These are phyloP conservation scores for Willowsia nigromaculata DNA, from an alignment of 2,888 invertebrate genomes.

Conservation along the genomic window DNA sequence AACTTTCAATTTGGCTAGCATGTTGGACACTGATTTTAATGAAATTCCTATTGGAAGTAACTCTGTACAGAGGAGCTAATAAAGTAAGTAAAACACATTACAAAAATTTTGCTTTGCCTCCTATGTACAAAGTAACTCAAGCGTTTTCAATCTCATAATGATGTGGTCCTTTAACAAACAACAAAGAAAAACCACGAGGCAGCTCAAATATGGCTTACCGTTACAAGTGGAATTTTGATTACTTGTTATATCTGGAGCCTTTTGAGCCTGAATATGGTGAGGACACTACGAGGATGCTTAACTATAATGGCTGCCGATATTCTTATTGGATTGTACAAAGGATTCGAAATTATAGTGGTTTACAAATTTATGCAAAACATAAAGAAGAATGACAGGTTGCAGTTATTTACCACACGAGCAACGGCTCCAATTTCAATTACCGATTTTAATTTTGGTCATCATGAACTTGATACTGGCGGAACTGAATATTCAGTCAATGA, in stretches of 20 bases:
- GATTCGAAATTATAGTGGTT: constrained; percentile 32
- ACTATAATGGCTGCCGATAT: neutral
- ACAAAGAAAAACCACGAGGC: constrained; percentile 38
- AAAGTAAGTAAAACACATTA: constrained; percentile 2
- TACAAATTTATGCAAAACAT: constrained; percentile 39
- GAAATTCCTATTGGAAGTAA: neutral
- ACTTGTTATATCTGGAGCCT: constrained; percentile 6
- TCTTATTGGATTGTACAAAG: constrained; percentile 17
- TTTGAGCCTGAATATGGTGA: constrained; percentile 10
- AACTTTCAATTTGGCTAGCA: neutral
- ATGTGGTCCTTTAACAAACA: no score
- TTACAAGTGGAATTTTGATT: neutral
- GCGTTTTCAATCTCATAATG: no score
- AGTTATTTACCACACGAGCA: neutral
- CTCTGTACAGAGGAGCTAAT: constrained; percentile 18
- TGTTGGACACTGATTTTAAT: constrained; percentile 6
- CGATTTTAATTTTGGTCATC: neutral
- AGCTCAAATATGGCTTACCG: constrained; percentile 40
- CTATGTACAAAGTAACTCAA: no score
- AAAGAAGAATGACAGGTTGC: neutral
- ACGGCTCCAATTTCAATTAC: constrained; percentile 4
- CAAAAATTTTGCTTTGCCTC: no score
- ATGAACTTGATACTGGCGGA: no score
- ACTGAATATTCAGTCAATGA: no score
- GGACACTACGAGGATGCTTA: neutral